phyloP scores from a whole-genome alignment of 2,113 vertebrate species.

The Dasyurus viverrinus region DNA sequence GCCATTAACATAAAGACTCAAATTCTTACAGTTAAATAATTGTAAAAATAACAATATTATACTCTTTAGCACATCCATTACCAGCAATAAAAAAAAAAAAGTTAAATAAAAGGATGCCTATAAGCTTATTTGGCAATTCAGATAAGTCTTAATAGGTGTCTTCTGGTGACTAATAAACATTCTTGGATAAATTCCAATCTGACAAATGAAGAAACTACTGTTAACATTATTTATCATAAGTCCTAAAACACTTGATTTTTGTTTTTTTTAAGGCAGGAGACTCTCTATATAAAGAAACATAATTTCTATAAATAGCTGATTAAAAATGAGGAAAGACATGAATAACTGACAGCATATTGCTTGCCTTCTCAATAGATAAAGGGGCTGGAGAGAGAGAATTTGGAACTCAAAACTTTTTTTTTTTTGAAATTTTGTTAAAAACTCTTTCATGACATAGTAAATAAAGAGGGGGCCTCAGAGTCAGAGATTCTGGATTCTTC shows the following conservation, averaged over 20 bases:
- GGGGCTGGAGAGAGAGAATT: background rate
- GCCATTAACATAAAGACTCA: background rate
- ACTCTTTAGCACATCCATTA: slow-evolving; percentile 8
- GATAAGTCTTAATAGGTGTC: background rate
- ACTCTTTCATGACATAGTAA: background rate
- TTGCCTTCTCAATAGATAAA: background rate
- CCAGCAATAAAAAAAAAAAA: slow-evolving; percentile 37
- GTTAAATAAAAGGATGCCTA: slow-evolving; percentile 3
- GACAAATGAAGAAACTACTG: background rate
- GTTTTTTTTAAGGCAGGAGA: background rate
- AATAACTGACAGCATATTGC: background rate
- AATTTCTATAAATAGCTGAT: background rate
- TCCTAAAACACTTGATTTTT: background rate
- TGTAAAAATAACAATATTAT: background rate
- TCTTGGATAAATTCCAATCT: background rate
- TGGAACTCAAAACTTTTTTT: background rate
- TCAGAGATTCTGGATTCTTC: background rate
- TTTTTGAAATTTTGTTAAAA: background rate
- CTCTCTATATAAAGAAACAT: background rate
- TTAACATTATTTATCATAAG: background rate
- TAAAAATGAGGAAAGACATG: background rate
- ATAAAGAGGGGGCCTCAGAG: background rate
- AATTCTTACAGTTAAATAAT: background rate
- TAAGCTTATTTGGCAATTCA: slow-evolving; percentile 20
- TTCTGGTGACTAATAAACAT: background rate